Evolutionary conservation across 2,888 invertebrate species (phyloP), one percentile per base, ranked within the genome.

Genomic region (Spialia ferax): DNA sequence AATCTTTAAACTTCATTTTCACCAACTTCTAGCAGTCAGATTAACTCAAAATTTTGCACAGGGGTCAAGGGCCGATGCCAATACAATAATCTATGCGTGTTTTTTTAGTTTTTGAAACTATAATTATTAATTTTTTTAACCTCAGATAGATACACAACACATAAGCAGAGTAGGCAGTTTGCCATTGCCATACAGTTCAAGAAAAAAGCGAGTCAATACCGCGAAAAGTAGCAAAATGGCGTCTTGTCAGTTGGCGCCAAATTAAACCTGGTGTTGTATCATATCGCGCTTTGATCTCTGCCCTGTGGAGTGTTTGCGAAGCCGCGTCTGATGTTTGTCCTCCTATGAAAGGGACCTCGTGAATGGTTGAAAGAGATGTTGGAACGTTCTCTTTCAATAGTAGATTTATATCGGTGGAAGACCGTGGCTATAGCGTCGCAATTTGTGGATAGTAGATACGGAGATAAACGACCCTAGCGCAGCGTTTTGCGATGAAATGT

Each of bases 201-300:
- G 69, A 74, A 72, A 72, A 75, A 74, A 70, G 70, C 71, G 73
- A 66, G 71, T 73, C 75, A 75, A 72, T 73, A 73, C 80, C 77
- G 81, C 79, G 80, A 81, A 84, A 82, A 82, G 79, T 76, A 86
- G 84, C 87, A 89, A 91, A 89, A 91, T 90, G 89, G 90, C 89
- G 88, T 81, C 84, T 77, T 78, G 82, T 82, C 73, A 84, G 87
- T 90, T 91, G 91, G 89, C 92, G 89, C 91, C 91, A 93, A 93
- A 91, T 93, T 92, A 92, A 87, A 89, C 85, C 77, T 77, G 77
- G 82, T 81, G 75, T 80, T 87, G 86, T 88, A 91, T 90, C 84
- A 80, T 93, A 93, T 93, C 93, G 89, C 82, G 81, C 92, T 93
- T 92, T 93, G 92, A 92, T 92, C 92, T 92, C 88, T 55, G 79